Evolutionary conservation across 2,113 vertebrate species (phyloP).

Genomic region (Atlantisia rogersi): DNA sequence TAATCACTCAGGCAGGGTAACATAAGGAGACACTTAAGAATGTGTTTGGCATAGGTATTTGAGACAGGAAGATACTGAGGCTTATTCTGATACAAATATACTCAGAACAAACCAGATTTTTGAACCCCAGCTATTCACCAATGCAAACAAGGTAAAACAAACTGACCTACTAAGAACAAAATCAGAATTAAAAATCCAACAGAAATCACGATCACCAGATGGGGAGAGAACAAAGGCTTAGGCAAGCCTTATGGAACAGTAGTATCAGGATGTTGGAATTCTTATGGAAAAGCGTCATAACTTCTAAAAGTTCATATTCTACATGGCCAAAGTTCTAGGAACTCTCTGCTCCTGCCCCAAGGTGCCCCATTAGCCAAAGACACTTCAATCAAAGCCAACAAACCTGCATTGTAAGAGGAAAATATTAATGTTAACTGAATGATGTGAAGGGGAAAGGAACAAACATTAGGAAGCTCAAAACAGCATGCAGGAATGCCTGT

Average conservation of each 20-base stretch:
- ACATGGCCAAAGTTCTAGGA: background rate
- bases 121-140: conserved; percentile 11
- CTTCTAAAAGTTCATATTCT: background rate
- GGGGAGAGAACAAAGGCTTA: background rate
- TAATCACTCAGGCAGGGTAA: conserved; percentile 20
- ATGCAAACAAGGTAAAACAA: conserved; percentile 3
- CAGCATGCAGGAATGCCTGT: background rate
- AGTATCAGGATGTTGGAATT: background rate
- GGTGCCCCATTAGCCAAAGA: background rate
- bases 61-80: conserved; percentile 20
- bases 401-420: background rate
- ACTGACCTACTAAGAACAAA: background rate
- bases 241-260: background rate
- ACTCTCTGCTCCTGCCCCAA: background rate
- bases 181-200: background rate
- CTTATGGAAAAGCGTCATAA: background rate
- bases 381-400: background rate
- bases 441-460: background rate
- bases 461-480: background rate
- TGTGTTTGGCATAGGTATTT: background rate
- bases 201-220: background rate
- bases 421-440: background rate
- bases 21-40: conserved; percentile 2
- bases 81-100: conserved; percentile 40
- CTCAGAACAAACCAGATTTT: conserved; percentile 33